Evolutionary conservation across 2,888 invertebrate species (phyloP).

Genomic region (Orthonevra nobilis): DNA sequence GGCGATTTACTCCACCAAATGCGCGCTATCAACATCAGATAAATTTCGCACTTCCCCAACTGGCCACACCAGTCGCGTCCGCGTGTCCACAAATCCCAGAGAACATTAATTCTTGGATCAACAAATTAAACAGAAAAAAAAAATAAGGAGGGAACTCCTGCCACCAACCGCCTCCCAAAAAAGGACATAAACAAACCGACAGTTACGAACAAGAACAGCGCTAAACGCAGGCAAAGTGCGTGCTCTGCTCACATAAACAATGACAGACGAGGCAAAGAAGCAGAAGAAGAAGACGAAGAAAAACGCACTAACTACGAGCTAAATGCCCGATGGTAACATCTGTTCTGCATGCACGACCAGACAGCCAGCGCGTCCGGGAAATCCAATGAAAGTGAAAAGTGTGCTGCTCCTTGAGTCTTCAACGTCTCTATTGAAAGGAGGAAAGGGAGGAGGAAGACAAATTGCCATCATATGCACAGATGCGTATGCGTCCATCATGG

Average conservation of each 20-base stretch:
- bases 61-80: not conserved
- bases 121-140: conserved; percentile 39
- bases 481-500: conserved; percentile 26
- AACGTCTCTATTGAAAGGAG: not conserved
- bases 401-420: not conserved
- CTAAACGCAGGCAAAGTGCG: conserved; percentile 32
- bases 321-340: conserved; percentile 33
- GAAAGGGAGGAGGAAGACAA: conserved; percentile 24
- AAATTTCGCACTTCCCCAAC: conserved; percentile 25
- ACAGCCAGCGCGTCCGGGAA: conserved; percentile 29
- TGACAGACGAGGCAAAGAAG: not conserved
- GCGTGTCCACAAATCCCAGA: conserved; percentile 25
- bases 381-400: too few species aligned
- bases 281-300: not conserved
- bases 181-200: conserved; percentile 31
- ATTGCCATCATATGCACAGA: conserved; percentile 43
- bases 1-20: conserved; percentile 10
- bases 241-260: conserved; percentile 39
- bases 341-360: conserved; percentile 43
- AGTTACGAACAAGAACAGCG: too few species aligned
- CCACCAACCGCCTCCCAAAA: not conserved
- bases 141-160: too few species aligned
- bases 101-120: conserved; percentile 41
- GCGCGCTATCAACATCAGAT: conserved; percentile 20
- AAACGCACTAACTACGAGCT: conserved; percentile 5